Evolutionary conservation across 2,888 invertebrate species (phyloP).

Genomic region (Venustoraphidia nigricollis): DNA sequence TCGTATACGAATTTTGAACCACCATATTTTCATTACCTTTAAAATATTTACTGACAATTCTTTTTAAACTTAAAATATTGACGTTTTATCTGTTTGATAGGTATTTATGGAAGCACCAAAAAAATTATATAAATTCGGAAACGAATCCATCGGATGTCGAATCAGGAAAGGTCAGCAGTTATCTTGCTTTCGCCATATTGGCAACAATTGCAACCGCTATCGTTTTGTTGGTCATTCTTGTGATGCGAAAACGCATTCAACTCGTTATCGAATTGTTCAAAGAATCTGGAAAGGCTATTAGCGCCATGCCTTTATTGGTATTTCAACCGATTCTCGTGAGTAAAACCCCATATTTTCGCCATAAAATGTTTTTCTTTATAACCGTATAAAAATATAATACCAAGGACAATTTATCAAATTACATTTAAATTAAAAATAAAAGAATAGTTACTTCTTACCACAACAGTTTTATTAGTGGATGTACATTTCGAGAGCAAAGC

Average conservation of each 20-base stretch:
- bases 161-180: constrained; percentile 24
- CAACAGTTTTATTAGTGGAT: too few relatives aligned
- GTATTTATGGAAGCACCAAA: constrained; percentile 28
- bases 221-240: constrained; percentile 36
- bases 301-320: constrained; percentile 41
- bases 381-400: too few relatives aligned
- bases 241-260: constrained; percentile 43
- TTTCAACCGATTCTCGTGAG: constrained; percentile 44
- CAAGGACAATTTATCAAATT: too few relatives aligned
- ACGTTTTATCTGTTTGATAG: constrained; percentile 17
- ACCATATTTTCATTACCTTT: too few relatives aligned
- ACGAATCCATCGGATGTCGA: constrained; percentile 15
- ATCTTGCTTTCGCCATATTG: constrained; percentile 40
- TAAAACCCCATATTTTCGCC: constrained; percentile 1
- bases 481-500: too few relatives aligned
- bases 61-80: not conserved
- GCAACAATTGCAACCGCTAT: constrained; percentile 40
- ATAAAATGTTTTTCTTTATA: too few relatives aligned
- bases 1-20: too few relatives aligned
- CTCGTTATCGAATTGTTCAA: constrained; percentile 45
- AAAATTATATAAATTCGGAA: constrained; percentile 16
- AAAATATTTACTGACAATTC: too few relatives aligned
- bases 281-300: constrained; percentile 49
- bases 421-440: too few relatives aligned
- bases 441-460: too few relatives aligned